phyloP scores from a whole-genome alignment of 2,113 vertebrate species.

The Aldabrachelys gigantea region DNA sequence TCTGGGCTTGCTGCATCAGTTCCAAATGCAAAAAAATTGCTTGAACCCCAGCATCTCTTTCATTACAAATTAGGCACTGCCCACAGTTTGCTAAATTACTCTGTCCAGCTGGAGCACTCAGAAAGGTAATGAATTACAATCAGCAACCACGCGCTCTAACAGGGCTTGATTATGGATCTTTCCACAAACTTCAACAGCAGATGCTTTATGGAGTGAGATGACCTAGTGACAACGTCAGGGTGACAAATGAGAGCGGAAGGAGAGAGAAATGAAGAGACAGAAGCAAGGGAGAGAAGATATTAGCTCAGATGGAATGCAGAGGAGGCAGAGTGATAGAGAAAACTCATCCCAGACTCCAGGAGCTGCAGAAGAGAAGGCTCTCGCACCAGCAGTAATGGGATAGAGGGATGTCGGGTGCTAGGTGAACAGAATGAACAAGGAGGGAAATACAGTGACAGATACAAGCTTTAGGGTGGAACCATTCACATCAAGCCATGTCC shows the following conservation, averaged over 20 bases:
- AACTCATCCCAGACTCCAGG: accelerated
- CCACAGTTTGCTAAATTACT: neutral
- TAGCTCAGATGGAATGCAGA: neutral
- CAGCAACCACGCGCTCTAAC: neutral
- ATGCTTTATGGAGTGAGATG: accelerated
- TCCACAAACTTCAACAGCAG: accelerated
- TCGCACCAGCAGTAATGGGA: neutral
- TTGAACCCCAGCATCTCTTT: no score
- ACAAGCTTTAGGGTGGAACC: neutral
- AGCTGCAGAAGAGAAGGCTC: neutral
- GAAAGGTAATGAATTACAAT: neutral
- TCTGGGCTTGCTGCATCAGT: no score
- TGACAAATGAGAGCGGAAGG: neutral
- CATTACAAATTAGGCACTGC: neutral
- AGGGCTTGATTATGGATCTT: accelerated
- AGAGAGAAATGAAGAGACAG: neutral
- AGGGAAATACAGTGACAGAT: neutral
- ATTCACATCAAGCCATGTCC: neutral
- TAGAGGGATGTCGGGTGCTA: neutral
- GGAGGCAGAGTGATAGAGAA: neutral
- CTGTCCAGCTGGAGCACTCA: neutral
- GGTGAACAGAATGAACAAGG: neutral
- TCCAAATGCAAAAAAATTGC: no score
- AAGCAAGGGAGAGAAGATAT: neutral
- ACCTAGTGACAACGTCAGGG: accelerated